phyloP scores from a whole-genome alignment of 2,888 invertebrate species.

The Serrognathus titanus region DNA sequence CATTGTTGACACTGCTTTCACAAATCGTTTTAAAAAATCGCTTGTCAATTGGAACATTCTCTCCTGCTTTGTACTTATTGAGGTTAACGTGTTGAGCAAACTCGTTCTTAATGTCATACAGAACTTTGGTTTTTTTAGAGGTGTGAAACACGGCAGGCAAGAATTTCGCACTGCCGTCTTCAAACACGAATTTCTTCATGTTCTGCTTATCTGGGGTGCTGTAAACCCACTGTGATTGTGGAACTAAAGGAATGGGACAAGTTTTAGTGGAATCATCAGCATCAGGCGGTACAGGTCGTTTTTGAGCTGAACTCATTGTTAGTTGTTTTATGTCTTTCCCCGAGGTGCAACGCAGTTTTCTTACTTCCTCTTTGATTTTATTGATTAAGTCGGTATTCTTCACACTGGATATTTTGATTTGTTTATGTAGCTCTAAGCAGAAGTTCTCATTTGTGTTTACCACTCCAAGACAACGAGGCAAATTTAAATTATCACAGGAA shows the following conservation, averaged over 20 bases:
- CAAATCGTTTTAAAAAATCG: conserved; percentile 14
- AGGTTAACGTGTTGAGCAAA: conserved; percentile 12
- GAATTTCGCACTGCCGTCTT: conserved; percentile 11
- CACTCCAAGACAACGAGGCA: not conserved
- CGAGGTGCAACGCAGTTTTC: conserved; percentile 20
- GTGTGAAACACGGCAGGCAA: conserved; percentile 20
- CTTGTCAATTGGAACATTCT: conserved; percentile 14
- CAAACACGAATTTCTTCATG: conserved; percentile 19
- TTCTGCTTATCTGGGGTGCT: conserved; percentile 22
- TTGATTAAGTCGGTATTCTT: too few relatives aligned
- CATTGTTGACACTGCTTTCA: conserved; percentile 7
- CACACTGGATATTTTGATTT: not conserved
- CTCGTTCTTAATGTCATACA: conserved; percentile 19
- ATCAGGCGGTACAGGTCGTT: conserved; percentile 8
- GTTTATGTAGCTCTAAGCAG: not conserved
- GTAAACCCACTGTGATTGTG: conserved; percentile 23
- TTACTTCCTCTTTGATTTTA: conserved; percentile 17
- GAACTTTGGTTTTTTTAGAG: conserved; percentile 13
- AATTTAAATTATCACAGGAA: not conserved
- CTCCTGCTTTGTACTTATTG: conserved; percentile 6
- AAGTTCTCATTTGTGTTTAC: not conserved
- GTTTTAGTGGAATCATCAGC: conserved; percentile 3
- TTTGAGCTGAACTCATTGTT: conserved; percentile 3
- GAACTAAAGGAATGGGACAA: conserved; percentile 7
- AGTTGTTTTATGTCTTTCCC: conserved; percentile 17